Evolutionary conservation across 1,140 invertebrate species (phyloP).

Genomic region (Drosophila aff.): DNA sequence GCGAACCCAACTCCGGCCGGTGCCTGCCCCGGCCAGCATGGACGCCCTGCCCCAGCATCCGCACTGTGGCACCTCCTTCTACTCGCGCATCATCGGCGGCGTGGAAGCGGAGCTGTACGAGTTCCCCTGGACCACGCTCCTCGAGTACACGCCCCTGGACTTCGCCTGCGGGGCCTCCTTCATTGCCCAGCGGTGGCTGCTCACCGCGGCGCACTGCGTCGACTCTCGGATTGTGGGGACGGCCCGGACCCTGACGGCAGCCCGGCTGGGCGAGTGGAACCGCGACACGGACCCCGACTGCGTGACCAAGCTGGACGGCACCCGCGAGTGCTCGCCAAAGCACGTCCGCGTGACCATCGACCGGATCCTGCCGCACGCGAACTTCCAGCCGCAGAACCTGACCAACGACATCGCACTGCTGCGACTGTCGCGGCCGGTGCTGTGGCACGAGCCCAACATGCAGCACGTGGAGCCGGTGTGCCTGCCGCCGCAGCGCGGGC

Average conservation of each 20-base stretch:
- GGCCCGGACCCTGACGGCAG: conserved; percentile 81
- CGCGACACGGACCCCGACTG: conserved; percentile 67
- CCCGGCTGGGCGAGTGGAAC: conserved; percentile 83
- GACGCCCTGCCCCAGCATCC: conserved; percentile 57
- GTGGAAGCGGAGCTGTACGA: conserved; percentile 41
- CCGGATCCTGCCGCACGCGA: conserved; percentile 35
- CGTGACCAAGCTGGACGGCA: conserved; percentile 23
- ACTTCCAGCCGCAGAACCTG: conserved; percentile 23
- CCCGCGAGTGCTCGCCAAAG: conserved; percentile 85
- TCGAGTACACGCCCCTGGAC: conserved; percentile 52
- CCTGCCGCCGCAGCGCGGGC: conserved; percentile 86
- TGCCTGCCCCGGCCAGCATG: neutral
- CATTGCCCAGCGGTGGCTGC: conserved; percentile 86
- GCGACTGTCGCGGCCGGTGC: conserved; percentile 87
- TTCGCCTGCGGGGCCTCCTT: conserved; percentile 87
- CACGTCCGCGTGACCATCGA: conserved; percentile 88
- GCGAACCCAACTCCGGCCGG: neutral
- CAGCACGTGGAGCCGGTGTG: conserved; percentile 89
- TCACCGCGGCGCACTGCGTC: conserved; percentile 87
- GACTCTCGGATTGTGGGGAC: conserved; percentile 85
- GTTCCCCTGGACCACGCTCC: conserved; percentile 69
- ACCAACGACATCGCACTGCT: conserved; percentile 91
- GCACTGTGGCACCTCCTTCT: conserved; percentile 56
- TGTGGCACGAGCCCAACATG: conserved; percentile 17
- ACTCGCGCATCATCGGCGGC: conserved; percentile 50